These are phyloP conservation scores for Rhynchophorus ferrugineus DNA, from an alignment of 1,140 invertebrate species.

Conservation along the genomic window DNA sequence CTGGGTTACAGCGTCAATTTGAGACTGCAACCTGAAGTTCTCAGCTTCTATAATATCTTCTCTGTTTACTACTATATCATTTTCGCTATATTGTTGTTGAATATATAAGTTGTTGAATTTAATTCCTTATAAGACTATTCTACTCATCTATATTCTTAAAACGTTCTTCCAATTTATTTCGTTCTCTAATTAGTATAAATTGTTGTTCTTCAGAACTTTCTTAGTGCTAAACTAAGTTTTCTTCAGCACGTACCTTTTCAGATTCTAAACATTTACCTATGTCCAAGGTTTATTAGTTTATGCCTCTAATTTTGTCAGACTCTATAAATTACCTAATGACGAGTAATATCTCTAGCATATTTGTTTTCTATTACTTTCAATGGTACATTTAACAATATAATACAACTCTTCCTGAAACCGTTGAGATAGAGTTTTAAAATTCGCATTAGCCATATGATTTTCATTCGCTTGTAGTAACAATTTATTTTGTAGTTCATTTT, in stretches of 20 bases:
- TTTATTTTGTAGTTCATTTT: constrained; percentile 58
- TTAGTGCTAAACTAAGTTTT: constrained; percentile 53
- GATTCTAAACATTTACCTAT: constrained; percentile 52
- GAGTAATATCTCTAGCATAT: constrained; percentile 77
- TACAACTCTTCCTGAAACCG: constrained; percentile 48
- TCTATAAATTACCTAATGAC: constrained; percentile 72
- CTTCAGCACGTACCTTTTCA: constrained; percentile 49
- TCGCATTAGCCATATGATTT: constrained; percentile 47
- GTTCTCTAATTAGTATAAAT: constrained; percentile 54
- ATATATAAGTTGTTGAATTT: constrained; percentile 76
- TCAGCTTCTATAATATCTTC: constrained; percentile 77
- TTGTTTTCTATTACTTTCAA: constrained; percentile 69
- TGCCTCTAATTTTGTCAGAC: constrained; percentile 62
- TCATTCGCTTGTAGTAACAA: constrained; percentile 53
- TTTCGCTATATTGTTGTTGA: constrained; percentile 75
- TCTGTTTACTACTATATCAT: constrained; percentile 77
- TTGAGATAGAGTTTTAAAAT: constrained; percentile 36
- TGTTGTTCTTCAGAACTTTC: constrained; percentile 59
- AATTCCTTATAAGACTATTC: constrained; percentile 71
- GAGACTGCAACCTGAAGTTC: constrained; percentile 65
- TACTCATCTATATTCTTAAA: constrained; percentile 66
- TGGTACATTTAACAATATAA: constrained; percentile 44
- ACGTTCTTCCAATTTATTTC: constrained; percentile 56
- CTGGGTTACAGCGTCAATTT: constrained; percentile 61
- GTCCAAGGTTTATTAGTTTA: constrained; percentile 45